Conservation (phyloP, 2,888 invertebrate genomes). For the Parnassius mnemosyne region DNA sequence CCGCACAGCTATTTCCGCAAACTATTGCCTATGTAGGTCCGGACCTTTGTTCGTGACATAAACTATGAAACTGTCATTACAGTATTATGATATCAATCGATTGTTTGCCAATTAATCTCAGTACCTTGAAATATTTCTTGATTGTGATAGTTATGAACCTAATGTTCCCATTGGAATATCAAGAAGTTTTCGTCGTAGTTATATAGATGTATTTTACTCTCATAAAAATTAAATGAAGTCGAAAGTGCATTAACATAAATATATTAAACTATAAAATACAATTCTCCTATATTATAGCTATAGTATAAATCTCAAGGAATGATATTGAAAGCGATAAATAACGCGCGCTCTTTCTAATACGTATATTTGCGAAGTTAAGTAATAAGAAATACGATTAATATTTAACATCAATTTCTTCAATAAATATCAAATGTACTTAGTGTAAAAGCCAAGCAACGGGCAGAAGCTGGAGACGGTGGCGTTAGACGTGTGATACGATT, state of each 20-base stretch:
- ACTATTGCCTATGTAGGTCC: slow-evolving; percentile 64
- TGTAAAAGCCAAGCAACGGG: background rate
- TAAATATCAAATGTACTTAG: background rate
- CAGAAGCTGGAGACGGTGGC: slow-evolving; percentile 25
- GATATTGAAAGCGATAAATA: too few species aligned
- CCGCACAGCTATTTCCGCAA: slow-evolving; percentile 63
- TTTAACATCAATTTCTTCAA: slow-evolving; percentile 2
- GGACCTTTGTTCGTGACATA: slow-evolving; percentile 67
- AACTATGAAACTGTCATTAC: slow-evolving; percentile 67
- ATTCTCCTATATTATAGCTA: too few species aligned
- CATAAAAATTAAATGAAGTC: too few species aligned
- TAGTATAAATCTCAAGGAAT: too few species aligned
- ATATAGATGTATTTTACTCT: too few species aligned
- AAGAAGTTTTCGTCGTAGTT: too few species aligned
- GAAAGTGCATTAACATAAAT: too few species aligned
- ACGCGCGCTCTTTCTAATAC: too few species aligned
- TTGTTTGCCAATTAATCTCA: background rate
- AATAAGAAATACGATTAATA: background rate
- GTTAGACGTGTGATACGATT: slow-evolving; percentile 64
- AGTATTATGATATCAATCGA: slow-evolving; percentile 32
- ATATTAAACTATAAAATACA: too few species aligned
- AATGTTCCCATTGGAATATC: too few species aligned
- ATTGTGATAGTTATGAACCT: too few species aligned
- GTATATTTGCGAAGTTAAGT: background rate
- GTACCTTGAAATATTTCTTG: too few species aligned